A percentile compares a stretch with the other conserved stretches of the same genome.
phyloP scores from a whole-genome alignment of 2,113 vertebrate species.

The Ceyx margarethae region DNA sequence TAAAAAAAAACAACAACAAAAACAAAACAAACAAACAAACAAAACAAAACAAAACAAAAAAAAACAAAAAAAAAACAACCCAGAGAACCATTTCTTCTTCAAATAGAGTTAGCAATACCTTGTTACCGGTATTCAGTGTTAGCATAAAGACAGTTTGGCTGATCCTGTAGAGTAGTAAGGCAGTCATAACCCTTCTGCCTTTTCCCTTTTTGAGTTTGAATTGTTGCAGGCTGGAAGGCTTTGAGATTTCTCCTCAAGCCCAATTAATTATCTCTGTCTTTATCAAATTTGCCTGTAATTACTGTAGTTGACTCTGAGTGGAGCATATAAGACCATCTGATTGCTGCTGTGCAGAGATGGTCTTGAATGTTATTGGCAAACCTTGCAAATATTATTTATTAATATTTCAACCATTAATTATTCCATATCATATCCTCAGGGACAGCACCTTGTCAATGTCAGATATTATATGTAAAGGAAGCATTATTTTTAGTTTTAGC shows the following conservation, averaged over 20 bases:
- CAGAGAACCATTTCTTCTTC: neutral
- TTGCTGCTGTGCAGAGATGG: neutral
- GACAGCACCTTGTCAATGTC: neutral
- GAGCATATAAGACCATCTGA: neutral
- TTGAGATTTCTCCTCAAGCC: neutral
- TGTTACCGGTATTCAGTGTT: neutral
- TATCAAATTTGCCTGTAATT: neutral
- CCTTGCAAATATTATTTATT: neutral
- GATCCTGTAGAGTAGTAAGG: neutral
- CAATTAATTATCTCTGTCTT: neutral
- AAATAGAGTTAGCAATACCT: accelerated
- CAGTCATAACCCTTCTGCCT: neutral
- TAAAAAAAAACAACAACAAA: too few species aligned
- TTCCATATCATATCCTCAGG: neutral
- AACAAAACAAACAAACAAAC: too few species aligned
- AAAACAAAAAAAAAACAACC: neutral
- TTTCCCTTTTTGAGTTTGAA: neutral
- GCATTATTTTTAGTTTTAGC: neutral
- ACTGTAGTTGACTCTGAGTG: neutral
- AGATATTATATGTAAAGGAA: neutral
- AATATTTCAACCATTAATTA: neutral
- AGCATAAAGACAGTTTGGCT: neutral
- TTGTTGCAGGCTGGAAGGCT: neutral
- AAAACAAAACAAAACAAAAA: too few species aligned
- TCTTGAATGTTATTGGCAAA: neutral